phyloP scores from a whole-genome alignment of 2,113 vertebrate genomes.

The Spea bombifrons region DNA sequence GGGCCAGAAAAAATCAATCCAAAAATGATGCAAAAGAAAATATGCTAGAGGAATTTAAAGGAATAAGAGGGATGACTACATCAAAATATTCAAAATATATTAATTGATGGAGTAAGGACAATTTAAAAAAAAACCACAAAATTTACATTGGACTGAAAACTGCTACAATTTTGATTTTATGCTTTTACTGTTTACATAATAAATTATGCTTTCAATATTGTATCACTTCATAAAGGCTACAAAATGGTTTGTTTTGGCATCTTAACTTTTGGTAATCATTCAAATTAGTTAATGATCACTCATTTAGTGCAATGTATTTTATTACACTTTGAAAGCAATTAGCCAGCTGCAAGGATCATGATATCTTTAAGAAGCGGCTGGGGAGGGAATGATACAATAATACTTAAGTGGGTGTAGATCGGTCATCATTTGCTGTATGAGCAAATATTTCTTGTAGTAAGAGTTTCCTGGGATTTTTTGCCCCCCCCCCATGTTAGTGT shows the following conservation, averaged over 20 bases:
- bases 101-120: background rate
- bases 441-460: background rate
- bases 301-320: slow-evolving; percentile 13
- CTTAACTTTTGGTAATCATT: background rate
- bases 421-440: background rate
- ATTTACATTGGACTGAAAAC: background rate
- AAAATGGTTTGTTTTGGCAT: slow-evolving; percentile 5
- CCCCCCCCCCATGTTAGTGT: too few relatives aligned
- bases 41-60: background rate
- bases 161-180: background rate
- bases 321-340: background rate
- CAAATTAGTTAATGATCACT: slow-evolving; percentile 6
- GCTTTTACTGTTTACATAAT: background rate
- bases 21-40: slow-evolving; percentile 5
- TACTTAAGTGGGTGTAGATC: background rate
- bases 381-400: slow-evolving; percentile 1
- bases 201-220: background rate
- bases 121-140: background rate
- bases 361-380: background rate
- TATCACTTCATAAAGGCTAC: slow-evolving; percentile 13
- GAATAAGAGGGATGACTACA: background rate
- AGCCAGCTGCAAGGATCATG: slow-evolving; percentile 4
- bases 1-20: background rate
- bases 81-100: background rate
- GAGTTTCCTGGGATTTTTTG: too few relatives aligned